phyloP scores from a whole-genome alignment of 2,113 vertebrate genomes.

The Anser brachyrhynchus region DNA sequence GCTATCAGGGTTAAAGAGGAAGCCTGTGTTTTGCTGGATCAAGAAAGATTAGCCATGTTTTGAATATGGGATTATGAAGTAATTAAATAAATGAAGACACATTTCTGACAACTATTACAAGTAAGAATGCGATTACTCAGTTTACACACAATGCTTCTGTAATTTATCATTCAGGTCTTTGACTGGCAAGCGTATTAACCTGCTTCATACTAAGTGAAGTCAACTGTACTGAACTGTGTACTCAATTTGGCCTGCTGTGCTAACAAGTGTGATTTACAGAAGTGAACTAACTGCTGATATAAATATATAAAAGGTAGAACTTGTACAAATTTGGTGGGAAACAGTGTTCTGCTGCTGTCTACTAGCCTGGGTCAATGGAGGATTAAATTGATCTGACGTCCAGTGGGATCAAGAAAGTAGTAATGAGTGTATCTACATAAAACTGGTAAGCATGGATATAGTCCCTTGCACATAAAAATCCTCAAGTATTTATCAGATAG shows the following conservation, averaged over 20 bases:
- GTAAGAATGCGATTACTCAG: conserved; percentile 8
- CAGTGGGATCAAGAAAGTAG: not conserved
- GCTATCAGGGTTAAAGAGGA: conserved; percentile 59
- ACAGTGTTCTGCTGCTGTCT: not conserved
- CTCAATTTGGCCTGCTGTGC: not conserved
- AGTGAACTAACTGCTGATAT: not conserved
- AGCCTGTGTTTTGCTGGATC: conserved; percentile 54
- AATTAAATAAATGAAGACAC: conserved; percentile 66
- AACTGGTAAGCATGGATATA: not conserved
- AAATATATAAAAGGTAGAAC: not conserved
- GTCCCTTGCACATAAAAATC: not conserved
- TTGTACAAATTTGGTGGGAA: not conserved
- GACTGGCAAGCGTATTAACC: not conserved
- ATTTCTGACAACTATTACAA: conserved; percentile 36
- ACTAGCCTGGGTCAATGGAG: not conserved
- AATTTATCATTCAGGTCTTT: conserved; percentile 4
- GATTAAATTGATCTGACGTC: not conserved
- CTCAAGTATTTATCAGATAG: not conserved
- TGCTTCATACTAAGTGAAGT: not conserved
- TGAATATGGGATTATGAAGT: conserved; percentile 57
- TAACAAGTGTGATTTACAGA: not conserved
- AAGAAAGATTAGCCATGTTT: conserved; percentile 59
- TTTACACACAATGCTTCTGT: not conserved
- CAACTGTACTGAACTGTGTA: not conserved
- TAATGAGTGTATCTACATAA: not conserved